A percentile compares a stretch with the other conserved stretches of the same genome.
Conservation (phyloP, 2,797 vertebrate genomes). For the Pangasius sanitwongsei region DNA sequence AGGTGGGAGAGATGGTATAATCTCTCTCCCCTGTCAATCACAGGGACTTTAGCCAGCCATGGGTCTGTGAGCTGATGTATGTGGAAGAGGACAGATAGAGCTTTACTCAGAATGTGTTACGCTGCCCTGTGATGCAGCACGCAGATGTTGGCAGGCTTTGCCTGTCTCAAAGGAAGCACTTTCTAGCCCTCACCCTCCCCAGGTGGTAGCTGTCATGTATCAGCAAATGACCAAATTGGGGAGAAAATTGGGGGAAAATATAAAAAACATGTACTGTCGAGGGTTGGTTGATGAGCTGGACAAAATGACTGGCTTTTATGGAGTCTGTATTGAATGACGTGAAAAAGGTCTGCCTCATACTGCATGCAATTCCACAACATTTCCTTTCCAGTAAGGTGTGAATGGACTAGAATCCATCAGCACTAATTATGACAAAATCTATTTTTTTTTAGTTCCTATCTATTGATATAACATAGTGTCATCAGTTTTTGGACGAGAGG, state of each 20-base stretch:
- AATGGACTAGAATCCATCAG: slow-evolving; percentile 24
- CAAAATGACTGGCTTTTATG: background rate
- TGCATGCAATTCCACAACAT: background rate
- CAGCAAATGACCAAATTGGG: background rate
- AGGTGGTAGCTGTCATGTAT: background rate
- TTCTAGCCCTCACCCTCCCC: background rate
- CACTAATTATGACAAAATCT: slow-evolving; percentile 49
- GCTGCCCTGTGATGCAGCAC: background rate
- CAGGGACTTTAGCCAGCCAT: background rate
- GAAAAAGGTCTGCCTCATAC: background rate
- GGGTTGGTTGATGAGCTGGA: background rate
- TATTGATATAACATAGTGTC: background rate
- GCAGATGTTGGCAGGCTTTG: background rate
- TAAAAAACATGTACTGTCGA: background rate
- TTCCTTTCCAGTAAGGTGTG: background rate
- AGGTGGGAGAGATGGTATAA: background rate
- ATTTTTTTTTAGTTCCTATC: slow-evolving; percentile 46
- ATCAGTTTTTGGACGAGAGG: background rate
- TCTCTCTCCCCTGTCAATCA: background rate
- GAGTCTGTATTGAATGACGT: background rate
- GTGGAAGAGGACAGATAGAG: background rate
- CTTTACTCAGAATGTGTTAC: background rate
- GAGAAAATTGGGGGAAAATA: background rate
- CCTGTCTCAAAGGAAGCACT: background rate
- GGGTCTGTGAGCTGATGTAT: background rate